Conservation (phyloP, 2,888 invertebrate species). For the Habrosyne pyritoides region DNA sequence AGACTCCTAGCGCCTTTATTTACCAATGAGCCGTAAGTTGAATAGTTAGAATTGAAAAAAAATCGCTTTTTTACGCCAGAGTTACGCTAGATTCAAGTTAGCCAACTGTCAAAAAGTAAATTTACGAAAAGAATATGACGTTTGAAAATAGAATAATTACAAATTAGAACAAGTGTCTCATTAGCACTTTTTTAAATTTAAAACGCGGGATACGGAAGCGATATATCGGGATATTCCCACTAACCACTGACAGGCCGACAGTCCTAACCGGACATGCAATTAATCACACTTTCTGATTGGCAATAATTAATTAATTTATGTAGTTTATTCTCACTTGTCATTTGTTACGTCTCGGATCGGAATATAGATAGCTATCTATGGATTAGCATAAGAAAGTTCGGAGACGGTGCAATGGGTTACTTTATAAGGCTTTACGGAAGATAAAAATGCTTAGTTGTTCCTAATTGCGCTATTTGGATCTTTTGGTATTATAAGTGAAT, state of each 20-base stretch:
- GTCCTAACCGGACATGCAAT: neutral
- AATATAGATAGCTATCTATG: neutral
- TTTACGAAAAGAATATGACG: too few relatives aligned
- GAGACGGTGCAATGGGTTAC: neutral
- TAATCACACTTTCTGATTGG: neutral
- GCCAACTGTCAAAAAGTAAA: too few relatives aligned
- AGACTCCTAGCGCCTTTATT: too few relatives aligned
- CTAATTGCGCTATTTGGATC: too few relatives aligned
- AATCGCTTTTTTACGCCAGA: neutral
- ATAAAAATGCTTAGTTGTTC: too few relatives aligned
- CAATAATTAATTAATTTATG: neutral
- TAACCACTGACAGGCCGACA: neutral
- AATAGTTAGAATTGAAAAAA: too few relatives aligned
- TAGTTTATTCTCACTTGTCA: slow-evolving; percentile 3
- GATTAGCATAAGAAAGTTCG: slow-evolving; percentile 1
- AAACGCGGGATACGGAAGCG: neutral
- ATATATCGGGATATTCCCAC: neutral
- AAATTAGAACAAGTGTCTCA: neutral
- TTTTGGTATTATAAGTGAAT: too few relatives aligned
- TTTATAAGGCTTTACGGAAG: neutral
- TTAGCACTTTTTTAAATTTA: neutral
- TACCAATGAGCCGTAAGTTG: too few relatives aligned
- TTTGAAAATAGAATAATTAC: neutral
- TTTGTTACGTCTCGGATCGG: slow-evolving; percentile 1
- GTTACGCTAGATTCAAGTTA: too few relatives aligned